These are phyloP conservation scores for Scortum barcoo DNA, from an alignment of 2,113 vertebrate genomes.

Conservation along the genomic window DNA sequence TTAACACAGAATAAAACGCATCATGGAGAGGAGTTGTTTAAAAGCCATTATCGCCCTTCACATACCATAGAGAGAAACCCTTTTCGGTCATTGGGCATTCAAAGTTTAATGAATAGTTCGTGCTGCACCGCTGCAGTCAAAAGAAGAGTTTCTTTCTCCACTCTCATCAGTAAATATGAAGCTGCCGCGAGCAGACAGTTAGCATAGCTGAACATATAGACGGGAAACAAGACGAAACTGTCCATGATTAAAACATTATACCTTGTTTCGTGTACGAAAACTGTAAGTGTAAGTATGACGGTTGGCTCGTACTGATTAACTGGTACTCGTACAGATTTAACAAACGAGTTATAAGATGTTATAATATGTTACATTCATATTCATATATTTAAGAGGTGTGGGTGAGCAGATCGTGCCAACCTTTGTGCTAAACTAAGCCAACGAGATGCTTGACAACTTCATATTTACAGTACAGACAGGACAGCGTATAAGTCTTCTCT, in stretches of 20 bases:
- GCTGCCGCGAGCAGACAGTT: background rate
- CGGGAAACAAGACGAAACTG: background rate
- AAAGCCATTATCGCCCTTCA: background rate
- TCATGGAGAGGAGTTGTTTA: slow-evolving; percentile 1
- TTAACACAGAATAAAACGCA: slow-evolving; percentile 16
- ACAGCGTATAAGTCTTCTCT: background rate
- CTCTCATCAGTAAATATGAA: background rate
- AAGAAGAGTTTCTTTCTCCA: background rate
- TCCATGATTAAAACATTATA: background rate
- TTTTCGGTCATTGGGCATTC: too few relatives aligned
- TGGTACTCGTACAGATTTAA: background rate
- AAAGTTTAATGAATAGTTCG: background rate
- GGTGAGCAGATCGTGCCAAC: background rate
- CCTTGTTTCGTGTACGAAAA: background rate
- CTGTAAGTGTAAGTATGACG: background rate
- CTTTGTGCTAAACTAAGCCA: background rate
- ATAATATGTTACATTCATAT: too few relatives aligned
- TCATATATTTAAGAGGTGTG: background rate
- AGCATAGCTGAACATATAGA: background rate
- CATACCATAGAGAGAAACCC: background rate
- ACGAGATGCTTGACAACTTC: background rate
- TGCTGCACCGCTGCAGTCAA: background rate
- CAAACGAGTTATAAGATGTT: background rate
- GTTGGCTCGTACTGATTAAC: background rate
- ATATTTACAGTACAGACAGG: too few relatives aligned